Evolutionary conservation across 2,888 invertebrate species (phyloP), one percentile per base, ranked within the genome.

Genomic region (Hemaris fuciformis): DNA sequence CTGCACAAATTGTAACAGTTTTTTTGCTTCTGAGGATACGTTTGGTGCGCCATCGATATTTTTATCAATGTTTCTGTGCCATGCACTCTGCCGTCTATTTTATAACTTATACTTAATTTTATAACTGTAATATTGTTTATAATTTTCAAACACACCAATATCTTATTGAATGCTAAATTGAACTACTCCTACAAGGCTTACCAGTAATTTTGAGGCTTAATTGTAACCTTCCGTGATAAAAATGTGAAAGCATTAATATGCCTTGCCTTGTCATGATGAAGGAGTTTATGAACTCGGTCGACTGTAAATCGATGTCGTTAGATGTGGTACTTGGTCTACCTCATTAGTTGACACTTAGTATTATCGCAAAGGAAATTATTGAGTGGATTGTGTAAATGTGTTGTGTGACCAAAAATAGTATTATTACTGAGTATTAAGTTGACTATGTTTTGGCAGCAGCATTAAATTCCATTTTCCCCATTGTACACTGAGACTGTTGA

Each of bases 391-490:
- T 70, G 74, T 71, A 64, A 70, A 60, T 68, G 68, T 70, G 64
- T 71, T 64, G 66, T 70, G 67, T 61, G 45, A 57, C 57, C 34
- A 27, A 18, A 25, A 65, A 72, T 64, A 73, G 69, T 76, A 77
- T 74, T 72, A 70, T 71, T 68, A 56, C 57, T 62, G 65, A 66
- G 63, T 68, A 63, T 68, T 65, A 67, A 64, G 68, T 60, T 69
- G 56, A 61, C 67, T 65, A 64, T 61, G 66, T 74, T 75, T 80
- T 80, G 81, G 80, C 83, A 83, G 76, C 80, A 77, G 80, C 79
- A 77, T 72, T 71, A 66, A 72, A 70, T 66, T 75, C 68, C 70
- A 65, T 65, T 62, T 64, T 66, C 72, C 68, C 70, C 70, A 73
- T 41, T 41, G 38, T 57, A 61, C 68, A 75, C 77, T 77, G 82